Conservation (phyloP, 1,140 invertebrate genomes). For the Marisa cornuarietis region DNA sequence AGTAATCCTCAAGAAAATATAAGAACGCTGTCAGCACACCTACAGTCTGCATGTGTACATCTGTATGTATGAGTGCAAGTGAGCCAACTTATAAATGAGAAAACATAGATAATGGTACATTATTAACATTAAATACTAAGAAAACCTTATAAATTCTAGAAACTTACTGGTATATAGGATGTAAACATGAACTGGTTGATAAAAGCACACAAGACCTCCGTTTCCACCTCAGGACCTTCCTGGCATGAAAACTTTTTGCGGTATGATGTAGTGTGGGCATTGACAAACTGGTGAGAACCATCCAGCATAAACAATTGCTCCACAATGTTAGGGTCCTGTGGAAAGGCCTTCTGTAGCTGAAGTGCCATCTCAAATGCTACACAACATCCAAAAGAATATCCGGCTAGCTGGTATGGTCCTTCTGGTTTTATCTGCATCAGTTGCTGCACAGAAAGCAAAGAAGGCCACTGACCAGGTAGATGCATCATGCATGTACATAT, state of each 20-base stretch:
- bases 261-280: slow-evolving; percentile 75
- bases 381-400: slow-evolving; percentile 93
- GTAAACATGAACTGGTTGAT: slow-evolving; percentile 79
- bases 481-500: too few relatives aligned
- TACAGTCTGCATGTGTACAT: neutral
- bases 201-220: slow-evolving; percentile 83
- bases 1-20: neutral
- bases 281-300: slow-evolving; percentile 90
- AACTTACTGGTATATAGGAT: slow-evolving; percentile 76
- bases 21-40: neutral
- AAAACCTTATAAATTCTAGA: neutral
- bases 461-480: too few relatives aligned
- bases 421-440: slow-evolving; percentile 80
- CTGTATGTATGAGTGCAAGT: neutral
- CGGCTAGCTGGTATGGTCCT: slow-evolving; percentile 86
- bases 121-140: neutral
- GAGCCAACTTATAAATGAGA: neutral
- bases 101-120: neutral
- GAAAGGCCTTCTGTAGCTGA: slow-evolving; percentile 69
- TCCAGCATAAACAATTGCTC: slow-evolving; percentile 77
- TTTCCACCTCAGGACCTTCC: slow-evolving; percentile 68
- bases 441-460: slow-evolving; percentile 65
- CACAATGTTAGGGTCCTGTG: slow-evolving; percentile 74
- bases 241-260: slow-evolving; percentile 43
- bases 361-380: slow-evolving; percentile 95